phyloP scores from a whole-genome alignment of 64 coral and sea anemone genomes.

The Stylophora pistillata region DNA sequence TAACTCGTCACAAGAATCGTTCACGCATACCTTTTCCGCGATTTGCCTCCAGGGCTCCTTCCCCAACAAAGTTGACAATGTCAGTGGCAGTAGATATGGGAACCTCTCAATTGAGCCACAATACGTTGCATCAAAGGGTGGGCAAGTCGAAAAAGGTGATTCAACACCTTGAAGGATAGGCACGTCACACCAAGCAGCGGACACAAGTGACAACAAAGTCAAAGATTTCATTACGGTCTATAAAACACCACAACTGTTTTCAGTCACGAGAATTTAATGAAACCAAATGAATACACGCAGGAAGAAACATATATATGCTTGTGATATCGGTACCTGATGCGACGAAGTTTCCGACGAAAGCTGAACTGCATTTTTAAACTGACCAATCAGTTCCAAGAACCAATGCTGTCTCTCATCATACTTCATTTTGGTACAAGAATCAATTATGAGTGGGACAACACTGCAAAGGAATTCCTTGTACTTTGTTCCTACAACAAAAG shows the following conservation, averaged over 20 bases:
- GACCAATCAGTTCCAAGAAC: constrained; percentile 43
- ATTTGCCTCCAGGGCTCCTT: constrained; percentile 29
- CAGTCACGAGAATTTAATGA: not conserved
- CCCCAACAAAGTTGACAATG: constrained; percentile 15
- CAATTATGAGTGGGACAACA: not conserved
- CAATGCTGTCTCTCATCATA: constrained; percentile 1
- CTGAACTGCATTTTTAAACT: constrained; percentile 13
- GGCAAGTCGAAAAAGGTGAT: not conserved
- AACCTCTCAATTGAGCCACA: not conserved
- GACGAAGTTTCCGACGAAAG: not conserved
- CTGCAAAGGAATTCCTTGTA: constrained; percentile 1
- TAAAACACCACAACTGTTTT: not conserved
- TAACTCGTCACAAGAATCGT: not conserved
- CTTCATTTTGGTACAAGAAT: not conserved
- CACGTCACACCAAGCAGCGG: constrained; percentile 9
- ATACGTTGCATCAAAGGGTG: too few relatives aligned
- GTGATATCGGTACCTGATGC: not conserved
- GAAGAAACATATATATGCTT: not conserved
- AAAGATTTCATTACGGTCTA: constrained; percentile 10
- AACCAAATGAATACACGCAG: not conserved
- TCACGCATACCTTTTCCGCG: constrained; percentile 15
- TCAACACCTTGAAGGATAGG: constrained; percentile 13
- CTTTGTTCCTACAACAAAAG: constrained; percentile 4
- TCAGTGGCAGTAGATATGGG: constrained; percentile 21
- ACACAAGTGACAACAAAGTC: constrained; percentile 9